Conservation (phyloP, 1,140 invertebrate species). For the Drosophila teissieri region DNA sequence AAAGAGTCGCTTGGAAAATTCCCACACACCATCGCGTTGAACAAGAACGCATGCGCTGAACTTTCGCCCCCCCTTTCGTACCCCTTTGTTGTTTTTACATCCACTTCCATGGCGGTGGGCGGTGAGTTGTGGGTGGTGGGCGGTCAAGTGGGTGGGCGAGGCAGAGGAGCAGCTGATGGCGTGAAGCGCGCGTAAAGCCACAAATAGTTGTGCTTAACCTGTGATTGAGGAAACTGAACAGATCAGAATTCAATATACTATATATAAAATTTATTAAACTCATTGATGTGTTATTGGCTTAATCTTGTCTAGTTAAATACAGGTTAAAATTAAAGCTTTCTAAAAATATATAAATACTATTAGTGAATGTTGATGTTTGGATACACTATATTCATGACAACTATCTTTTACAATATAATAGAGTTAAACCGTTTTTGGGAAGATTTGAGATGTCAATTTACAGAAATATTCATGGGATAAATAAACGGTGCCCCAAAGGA, state of each 20-base stretch:
- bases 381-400: too few species aligned
- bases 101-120: conserved; percentile 29
- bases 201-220: conserved; percentile 33
- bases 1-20: conserved; percentile 52
- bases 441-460: too few species aligned
- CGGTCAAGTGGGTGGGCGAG: not conserved
- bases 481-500: too few species aligned
- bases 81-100: conserved; percentile 1
- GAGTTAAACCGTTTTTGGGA: too few species aligned
- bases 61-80: not conserved
- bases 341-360: too few species aligned
- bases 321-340: not conserved
- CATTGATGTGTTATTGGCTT: not conserved
- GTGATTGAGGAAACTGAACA: not conserved
- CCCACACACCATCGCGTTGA: conserved; percentile 49
- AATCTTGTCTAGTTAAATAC: not conserved
- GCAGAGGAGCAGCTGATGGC: conserved; percentile 54
- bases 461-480: too few species aligned
- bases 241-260: not conserved
- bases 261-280: not conserved
- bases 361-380: too few species aligned
- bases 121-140: not conserved
- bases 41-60: conserved; percentile 57
- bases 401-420: too few species aligned
- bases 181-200: conserved; percentile 64